Percentiles rank a stretch among this genome's conserved stretches.
These are phyloP conservation scores for Tetropium fuscum DNA, from an alignment of 2,888 invertebrate species.

Conservation along the genomic window DNA sequence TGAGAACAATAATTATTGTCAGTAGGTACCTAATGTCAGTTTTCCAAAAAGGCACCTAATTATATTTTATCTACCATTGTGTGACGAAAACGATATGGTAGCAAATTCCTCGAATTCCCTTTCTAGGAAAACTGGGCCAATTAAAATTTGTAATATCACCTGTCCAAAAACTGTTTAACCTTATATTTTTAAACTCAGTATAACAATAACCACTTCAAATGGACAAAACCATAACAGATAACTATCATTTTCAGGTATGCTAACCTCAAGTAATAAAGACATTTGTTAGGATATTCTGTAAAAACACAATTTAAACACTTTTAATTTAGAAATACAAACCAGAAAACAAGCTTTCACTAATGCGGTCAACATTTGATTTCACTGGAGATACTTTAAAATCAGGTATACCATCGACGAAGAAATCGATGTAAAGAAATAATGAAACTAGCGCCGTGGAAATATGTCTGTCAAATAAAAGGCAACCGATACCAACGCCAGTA, in stretches of 20 bases:
- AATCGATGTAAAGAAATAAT: constrained; percentile 27
- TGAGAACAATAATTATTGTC: too few species aligned
- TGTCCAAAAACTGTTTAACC: constrained; percentile 32
- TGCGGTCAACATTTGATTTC: constrained; percentile 29
- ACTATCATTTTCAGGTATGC: constrained; percentile 49
- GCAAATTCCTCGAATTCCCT: constrained; percentile 14
- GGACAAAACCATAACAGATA: constrained; percentile 45
- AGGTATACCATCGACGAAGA: constrained; percentile 2
- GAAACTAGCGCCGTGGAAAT: constrained; percentile 16
- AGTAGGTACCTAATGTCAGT: too few species aligned
- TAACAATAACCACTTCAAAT: constrained; percentile 32
- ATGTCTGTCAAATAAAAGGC: constrained; percentile 23
- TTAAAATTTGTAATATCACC: constrained; percentile 35
- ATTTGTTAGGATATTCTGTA: constrained; percentile 49
- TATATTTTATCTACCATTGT: not conserved
- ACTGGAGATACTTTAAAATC: not conserved
- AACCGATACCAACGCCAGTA: constrained; percentile 23
- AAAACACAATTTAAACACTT: constrained; percentile 50
- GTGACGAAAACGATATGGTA: constrained; percentile 10
- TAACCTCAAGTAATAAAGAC: constrained; percentile 48
- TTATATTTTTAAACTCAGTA: constrained; percentile 26
- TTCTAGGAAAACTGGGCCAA: constrained; percentile 33
- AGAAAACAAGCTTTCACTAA: constrained; percentile 46
- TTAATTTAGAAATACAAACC: constrained; percentile 53
- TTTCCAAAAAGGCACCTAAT: too few species aligned